Percentiles rank a stretch among this genome's conserved stretches.
phyloP scores from a whole-genome alignment of 2,888 invertebrate species.

The Cephus nigrinus region DNA sequence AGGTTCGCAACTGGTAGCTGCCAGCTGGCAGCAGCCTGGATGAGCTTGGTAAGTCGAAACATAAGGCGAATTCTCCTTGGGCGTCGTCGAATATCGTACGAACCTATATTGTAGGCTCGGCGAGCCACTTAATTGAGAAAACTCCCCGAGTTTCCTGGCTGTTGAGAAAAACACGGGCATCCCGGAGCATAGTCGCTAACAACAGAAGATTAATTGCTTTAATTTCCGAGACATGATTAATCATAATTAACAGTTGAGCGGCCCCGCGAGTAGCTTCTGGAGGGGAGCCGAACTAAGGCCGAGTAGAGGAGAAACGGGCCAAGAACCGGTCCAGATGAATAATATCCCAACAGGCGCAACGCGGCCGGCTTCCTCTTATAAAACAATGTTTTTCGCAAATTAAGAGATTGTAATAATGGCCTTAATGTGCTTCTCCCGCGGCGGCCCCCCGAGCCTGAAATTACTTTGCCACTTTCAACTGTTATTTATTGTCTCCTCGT shows the following conservation, averaged over 20 bases:
- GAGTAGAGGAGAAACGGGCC: neutral
- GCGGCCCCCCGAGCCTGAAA: constrained; percentile 44
- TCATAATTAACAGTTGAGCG: constrained; percentile 57
- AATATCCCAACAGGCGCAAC: constrained; percentile 20
- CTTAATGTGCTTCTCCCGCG: constrained; percentile 46
- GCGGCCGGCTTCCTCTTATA: constrained; percentile 23
- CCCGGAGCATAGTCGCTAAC: constrained; percentile 20
- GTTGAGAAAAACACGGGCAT: constrained; percentile 8
- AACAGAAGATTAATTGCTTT: constrained; percentile 60
- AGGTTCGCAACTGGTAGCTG: no score
- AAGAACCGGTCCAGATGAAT: constrained; percentile 14
- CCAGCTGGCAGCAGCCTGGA: no score
- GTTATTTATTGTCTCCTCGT: constrained; percentile 61
- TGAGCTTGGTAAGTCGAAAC: no score
- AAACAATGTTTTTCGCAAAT: constrained; percentile 56
- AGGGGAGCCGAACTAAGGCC: neutral
- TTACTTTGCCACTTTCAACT: constrained; percentile 59
- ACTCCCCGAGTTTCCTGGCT: constrained; percentile 5
- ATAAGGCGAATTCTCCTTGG: no score
- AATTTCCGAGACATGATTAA: constrained; percentile 63
- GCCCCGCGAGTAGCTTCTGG: neutral
- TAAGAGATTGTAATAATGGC: constrained; percentile 63
- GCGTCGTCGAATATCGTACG: no score
- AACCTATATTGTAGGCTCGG: neutral
- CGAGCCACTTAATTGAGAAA: constrained; percentile 10